phyloP scores from a whole-genome alignment of 2,113 vertebrate genomes.

The Cavia porcellus region DNA sequence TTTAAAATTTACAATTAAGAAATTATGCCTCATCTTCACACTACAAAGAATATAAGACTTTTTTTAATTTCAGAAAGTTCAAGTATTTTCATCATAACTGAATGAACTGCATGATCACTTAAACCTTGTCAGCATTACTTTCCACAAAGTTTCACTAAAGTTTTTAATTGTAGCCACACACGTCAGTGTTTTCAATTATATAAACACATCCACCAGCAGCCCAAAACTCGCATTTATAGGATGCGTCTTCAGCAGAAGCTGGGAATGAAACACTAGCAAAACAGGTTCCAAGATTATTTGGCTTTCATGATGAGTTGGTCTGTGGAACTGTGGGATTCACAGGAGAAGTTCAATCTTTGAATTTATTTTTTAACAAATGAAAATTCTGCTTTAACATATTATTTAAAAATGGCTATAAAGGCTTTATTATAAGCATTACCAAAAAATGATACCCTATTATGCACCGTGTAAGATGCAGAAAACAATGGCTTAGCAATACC shows the following conservation, averaged over 20 bases:
- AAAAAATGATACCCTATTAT: conserved; percentile 25
- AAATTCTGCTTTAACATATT: conserved; percentile 64
- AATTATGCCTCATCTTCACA: conserved; percentile 55
- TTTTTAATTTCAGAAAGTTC: conserved; percentile 70
- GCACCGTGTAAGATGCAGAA: background rate
- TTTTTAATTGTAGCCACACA: conserved; percentile 44
- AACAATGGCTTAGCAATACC: conserved; percentile 40
- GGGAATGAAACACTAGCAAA: conserved; percentile 49
- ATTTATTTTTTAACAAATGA: conserved; percentile 19
- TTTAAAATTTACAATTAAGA: conserved; percentile 63
- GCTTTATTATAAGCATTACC: conserved; percentile 58
- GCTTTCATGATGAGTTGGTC: conserved; percentile 39
- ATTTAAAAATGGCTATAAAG: conserved; percentile 55
- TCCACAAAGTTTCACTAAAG: conserved; percentile 45
- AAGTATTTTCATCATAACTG: conserved; percentile 73
- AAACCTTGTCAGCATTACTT: conserved; percentile 53
- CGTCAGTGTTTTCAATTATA: conserved; percentile 12
- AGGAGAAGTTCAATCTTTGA: conserved; percentile 52
- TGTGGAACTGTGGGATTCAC: conserved; percentile 49
- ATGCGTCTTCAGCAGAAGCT: conserved; percentile 21
- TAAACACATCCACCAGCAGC: conserved; percentile 1
- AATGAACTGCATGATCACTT: conserved; percentile 58
- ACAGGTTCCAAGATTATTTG: background rate
- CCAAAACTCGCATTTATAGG: background rate
- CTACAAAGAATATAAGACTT: conserved; percentile 64